Evolutionary conservation across 2,888 invertebrate species (phyloP), one percentile per base, ranked within the genome.

Genomic region (Keiferia lycopersicella): DNA sequence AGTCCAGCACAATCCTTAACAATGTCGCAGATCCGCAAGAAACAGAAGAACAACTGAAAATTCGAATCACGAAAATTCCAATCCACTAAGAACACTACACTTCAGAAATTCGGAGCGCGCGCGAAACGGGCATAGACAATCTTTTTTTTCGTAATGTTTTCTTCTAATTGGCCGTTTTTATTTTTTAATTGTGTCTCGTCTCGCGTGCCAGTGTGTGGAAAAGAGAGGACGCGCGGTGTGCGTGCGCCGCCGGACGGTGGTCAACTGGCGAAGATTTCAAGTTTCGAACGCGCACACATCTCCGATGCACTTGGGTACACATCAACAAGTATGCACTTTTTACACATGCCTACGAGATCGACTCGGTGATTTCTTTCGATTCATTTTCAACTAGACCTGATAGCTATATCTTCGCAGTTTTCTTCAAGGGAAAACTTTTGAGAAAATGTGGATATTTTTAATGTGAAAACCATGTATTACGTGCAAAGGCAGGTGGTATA

Each of bases 191-290:
- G 66, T 75, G 73, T 77, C 64, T 74, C 73, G 34, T 76, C 71
- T 77, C 77, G 77, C 78, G 75, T 79, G 78, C 77, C 76, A 76
- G 75, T 74, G 38, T 66, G 69, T 58, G 63, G 51, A 68, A 63
- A 72, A 66, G 14, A 62, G 26, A 20, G 68, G 65, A 63, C 71
- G 69, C 71, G 67, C 68, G 71, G 67, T 71, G 69, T 71, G 81
- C 88, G 88, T 86, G 86, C 78, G 75, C 67, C 74, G 86, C 82
- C 86, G 89, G 90, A 84, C 91, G 77, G 70, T 89, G 91, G 91
- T 91, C 91, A 91, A 91, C 89, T 89, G 86, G 66, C n/a, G 56
- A 56, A n/a, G 56, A 56, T 56, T 73, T 67, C 72, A 70, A 74
- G 71, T 71, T 76, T 72, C 68, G 70, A 69, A 73, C 75, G 72